These are phyloP conservation scores for Scrobipalpa atriplicella DNA, from an alignment of 2,888 invertebrate species.

Conservation along the genomic window DNA sequence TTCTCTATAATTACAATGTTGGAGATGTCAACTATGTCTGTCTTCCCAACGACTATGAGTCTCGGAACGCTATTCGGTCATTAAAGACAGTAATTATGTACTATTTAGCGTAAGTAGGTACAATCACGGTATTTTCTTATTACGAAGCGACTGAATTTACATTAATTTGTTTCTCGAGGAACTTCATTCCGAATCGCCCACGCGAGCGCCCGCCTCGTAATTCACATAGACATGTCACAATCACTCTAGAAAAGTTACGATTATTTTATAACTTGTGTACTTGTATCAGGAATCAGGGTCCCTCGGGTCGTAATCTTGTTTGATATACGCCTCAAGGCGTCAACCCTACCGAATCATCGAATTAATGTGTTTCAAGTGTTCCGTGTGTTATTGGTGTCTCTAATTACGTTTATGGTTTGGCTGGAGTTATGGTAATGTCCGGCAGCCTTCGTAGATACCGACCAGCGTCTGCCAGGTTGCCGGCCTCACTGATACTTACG, in stretches of 20 bases:
- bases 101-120: constrained; percentile 33
- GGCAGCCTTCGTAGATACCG: constrained; percentile 68
- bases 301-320: constrained; percentile 55
- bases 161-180: constrained; percentile 52
- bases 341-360: constrained; percentile 72
- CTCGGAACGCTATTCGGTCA: constrained; percentile 32
- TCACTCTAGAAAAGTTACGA: constrained; percentile 50
- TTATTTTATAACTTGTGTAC: constrained; percentile 57
- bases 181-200: constrained; percentile 57
- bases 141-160: constrained; percentile 39
- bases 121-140: constrained; percentile 36
- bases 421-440: constrained; percentile 78
- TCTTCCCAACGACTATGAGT: constrained; percentile 25
- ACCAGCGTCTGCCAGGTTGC: constrained; percentile 49
- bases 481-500: constrained; percentile 77
- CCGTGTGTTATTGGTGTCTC: constrained; percentile 73
- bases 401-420: constrained; percentile 76
- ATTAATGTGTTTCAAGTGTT: constrained; percentile 76
- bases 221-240: constrained; percentile 51
- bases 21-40: constrained; percentile 33
- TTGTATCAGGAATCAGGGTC: constrained; percentile 61
- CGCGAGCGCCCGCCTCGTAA: constrained; percentile 49
- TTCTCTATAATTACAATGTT: constrained; percentile 37
- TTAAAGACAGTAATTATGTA: constrained; percentile 34
- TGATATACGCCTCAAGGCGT: constrained; percentile 62